Base-by-base conservation (phyloP, 2,113 vertebrate species). In the Paratilapia polleni region DNA sequence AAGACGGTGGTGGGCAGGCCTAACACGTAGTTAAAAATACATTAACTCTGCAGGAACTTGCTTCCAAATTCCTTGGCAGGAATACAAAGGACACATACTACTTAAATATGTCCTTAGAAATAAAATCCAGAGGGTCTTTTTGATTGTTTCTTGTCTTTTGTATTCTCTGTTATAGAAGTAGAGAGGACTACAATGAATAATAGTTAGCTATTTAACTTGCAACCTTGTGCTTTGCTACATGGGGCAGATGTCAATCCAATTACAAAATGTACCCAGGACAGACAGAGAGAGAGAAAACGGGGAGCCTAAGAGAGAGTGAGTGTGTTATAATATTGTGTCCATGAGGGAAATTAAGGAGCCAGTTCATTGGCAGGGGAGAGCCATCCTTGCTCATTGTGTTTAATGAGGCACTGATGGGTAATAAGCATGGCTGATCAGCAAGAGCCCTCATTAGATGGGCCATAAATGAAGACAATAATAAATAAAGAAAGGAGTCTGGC, bases 321-420 rank as follows among this genome's bases (percentile, higher is more conserved):
- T 61, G 80, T 52, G 83, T 75, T 91, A 91, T 91, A 93, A 92
- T 95, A 94, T 90, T 91, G 90, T 86, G 94, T 96, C 94, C 95
- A 95, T 94, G 91, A 93, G 95, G 94, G 94, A 95, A 95, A 96
- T 96, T 94, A 95, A 95, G 93, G 92, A 94, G 94, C 91, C 93
- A 90, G 92, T 94, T 94, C 93, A 94, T 91, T 95, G 94, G 94
- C 91, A 89, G 86, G 93, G 94, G 95, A 95, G 91, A 93, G 92
- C 90, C 88, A 92, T 94, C 93, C 90, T 87, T 90, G 93, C 93
- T 96, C 94, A 94, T 94, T 93, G 94, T 93, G 93, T 92, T 94
- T 96, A 96, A 96, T 96, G 95, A 96, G 96, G 90, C 95, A 94
- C 94, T 95, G 94, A 96, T 95, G 95, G 93, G 92, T 95, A 95